These are phyloP conservation scores for Liparis tanakae DNA, from an alignment of 2,797 vertebrate species.

Conservation along the genomic window DNA sequence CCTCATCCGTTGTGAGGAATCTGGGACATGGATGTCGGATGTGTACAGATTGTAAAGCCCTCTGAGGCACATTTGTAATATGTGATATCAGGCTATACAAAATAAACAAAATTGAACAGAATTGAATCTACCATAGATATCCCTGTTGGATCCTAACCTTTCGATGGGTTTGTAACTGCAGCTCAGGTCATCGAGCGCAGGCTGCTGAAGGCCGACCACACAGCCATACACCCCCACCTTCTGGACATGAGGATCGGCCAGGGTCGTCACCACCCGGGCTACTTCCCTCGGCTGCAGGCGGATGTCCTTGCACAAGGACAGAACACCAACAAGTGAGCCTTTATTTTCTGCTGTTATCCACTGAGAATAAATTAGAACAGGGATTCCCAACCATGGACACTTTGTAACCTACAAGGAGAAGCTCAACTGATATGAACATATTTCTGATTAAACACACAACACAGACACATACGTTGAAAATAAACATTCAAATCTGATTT, in stretches of 20 bases:
- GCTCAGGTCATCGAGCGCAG: slow-evolving; percentile 92
- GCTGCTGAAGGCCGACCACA: slow-evolving; percentile 95
- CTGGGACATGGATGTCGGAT: too few species aligned
- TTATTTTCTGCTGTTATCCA: slow-evolving; percentile 3
- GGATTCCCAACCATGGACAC: neutral
- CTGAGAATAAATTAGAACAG: neutral
- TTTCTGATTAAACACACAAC: neutral
- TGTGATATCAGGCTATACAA: too few species aligned
- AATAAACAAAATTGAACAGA: too few species aligned
- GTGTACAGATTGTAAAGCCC: too few species aligned
- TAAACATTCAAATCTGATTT: neutral
- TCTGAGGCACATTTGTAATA: too few species aligned
- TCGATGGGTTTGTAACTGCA: slow-evolving; percentile 44
- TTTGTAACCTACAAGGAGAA: neutral
- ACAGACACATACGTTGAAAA: neutral
- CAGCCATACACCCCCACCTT: slow-evolving; percentile 96
- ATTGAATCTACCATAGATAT: neutral
- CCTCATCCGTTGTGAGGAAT: too few species aligned
- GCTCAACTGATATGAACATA: neutral
- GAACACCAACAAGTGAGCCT: slow-evolving; percentile 93
- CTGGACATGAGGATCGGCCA: slow-evolving; percentile 99
- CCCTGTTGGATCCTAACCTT: neutral
- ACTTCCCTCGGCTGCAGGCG: slow-evolving; percentile 94
- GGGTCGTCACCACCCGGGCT: slow-evolving; percentile 95
- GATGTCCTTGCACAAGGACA: slow-evolving; percentile 92